These are phyloP conservation scores for Spodoptera litura DNA, from an alignment of 1,140 invertebrate species.

Conservation along the genomic window DNA sequence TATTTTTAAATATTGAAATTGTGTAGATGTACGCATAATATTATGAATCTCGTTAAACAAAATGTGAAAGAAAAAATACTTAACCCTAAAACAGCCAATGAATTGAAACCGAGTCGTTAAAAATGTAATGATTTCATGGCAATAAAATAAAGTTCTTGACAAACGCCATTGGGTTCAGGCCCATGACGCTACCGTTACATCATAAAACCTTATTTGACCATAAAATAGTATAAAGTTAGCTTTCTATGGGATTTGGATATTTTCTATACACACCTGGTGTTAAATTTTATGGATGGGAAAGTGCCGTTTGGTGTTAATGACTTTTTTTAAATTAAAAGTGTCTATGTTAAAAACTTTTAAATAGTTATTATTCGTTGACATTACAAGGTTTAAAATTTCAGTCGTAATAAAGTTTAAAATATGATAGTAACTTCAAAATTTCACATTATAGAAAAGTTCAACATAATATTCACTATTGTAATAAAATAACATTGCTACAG, in stretches of 20 bases:
- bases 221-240: conserved; percentile 1
- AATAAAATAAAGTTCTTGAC: conserved; percentile 17
- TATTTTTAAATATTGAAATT: no score
- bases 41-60: neutral
- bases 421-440: no score
- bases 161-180: neutral
- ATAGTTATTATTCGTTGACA: no score
- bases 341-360: no score
- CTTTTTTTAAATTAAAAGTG: neutral
- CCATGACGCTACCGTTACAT: conserved; percentile 23
- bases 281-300: neutral
- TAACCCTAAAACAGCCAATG: conserved; percentile 18
- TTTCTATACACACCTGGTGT: conserved; percentile 4
- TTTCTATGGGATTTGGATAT: conserved; percentile 2
- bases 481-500: no score
- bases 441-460: no score
- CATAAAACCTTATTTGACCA: conserved; percentile 30
- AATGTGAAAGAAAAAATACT: neutral
- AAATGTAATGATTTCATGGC: conserved; percentile 25
- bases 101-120: conserved; percentile 6
- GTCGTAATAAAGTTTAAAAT: no score
- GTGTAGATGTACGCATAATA: no score
- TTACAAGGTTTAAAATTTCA: no score
- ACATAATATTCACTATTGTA: no score
- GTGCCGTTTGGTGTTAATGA: neutral